These are phyloP conservation scores for Holothuria glaberrima DNA, from an alignment of 35 echinoderm and acorn worm species.

Conservation along the genomic window DNA sequence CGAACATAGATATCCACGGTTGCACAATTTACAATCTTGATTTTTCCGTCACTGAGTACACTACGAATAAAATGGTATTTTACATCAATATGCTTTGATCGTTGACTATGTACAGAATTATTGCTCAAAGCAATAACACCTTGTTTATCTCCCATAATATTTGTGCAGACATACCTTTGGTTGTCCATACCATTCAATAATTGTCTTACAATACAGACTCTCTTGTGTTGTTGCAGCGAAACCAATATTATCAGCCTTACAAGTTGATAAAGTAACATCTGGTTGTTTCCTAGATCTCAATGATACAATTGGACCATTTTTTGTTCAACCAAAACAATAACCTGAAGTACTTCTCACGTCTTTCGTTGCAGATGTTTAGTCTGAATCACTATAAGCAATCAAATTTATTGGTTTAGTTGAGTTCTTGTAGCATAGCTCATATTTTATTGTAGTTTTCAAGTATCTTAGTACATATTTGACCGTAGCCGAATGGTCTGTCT, in stretches of 20 bases:
- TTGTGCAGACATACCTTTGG: too few relatives aligned
- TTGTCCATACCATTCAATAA: too few relatives aligned
- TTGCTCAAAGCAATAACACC: neutral
- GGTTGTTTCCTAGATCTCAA: conserved; percentile 38
- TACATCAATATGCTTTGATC: conserved; percentile 47
- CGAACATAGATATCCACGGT: too few relatives aligned
- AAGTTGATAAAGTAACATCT: conserved; percentile 17
- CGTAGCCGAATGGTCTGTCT: too few relatives aligned
- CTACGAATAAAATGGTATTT: conserved; percentile 31
- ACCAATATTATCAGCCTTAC: neutral
- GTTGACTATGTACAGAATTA: neutral
- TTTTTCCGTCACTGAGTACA: neutral
- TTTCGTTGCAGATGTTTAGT: neutral
- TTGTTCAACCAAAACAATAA: conserved; percentile 11
- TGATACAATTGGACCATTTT: conserved; percentile 11
- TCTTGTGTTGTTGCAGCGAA: too few relatives aligned
- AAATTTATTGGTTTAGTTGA: too few relatives aligned
- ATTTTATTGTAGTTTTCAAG: too few relatives aligned
- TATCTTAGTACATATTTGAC: too few relatives aligned
- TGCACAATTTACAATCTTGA: conserved; percentile 31
- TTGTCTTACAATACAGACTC: too few relatives aligned
- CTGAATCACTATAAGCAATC: conserved; percentile 1
- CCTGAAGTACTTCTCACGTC: neutral
- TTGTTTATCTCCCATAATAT: neutral
- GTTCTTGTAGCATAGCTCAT: too few relatives aligned